Conservation (phyloP, 2,888 invertebrate species). For the Falcaria lacertinaria region DNA sequence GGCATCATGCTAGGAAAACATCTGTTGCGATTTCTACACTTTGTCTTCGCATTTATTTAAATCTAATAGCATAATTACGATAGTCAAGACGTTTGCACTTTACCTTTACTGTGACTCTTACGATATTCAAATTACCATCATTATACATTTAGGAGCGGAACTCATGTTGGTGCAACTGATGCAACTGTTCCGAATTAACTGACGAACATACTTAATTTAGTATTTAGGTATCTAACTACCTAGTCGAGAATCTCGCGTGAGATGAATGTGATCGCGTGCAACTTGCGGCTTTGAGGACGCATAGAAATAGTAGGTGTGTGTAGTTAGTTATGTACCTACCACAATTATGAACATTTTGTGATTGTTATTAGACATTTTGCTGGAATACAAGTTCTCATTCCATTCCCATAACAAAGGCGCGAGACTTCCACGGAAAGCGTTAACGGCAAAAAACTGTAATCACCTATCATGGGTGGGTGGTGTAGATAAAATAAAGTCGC, state of each 20-base stretch:
- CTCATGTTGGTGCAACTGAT: no score
- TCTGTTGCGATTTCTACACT: constrained; percentile 40
- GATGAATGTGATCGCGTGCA: no score
- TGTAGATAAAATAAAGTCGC: constrained; percentile 20
- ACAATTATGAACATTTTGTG: neutral
- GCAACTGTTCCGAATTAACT: no score
- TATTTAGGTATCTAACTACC: no score
- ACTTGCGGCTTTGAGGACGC: no score
- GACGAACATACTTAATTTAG: no score
- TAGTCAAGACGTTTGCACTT: constrained; percentile 24
- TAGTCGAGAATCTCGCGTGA: no score
- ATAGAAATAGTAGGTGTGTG: no score
- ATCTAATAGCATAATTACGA: constrained; percentile 17
- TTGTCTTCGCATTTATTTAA: constrained; percentile 16
- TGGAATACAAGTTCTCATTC: constrained; percentile 26
- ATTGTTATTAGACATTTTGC: constrained; percentile 5
- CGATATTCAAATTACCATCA: constrained; percentile 29
- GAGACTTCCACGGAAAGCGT: constrained; percentile 52
- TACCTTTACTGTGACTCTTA: no score
- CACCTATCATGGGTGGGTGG: constrained; percentile 7
- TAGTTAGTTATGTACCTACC: no score
- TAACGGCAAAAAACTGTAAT: constrained; percentile 44
- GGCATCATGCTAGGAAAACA: constrained; percentile 37
- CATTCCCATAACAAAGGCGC: constrained; percentile 31
- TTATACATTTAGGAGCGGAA: no score